A percentile compares a stretch with the other conserved stretches of the same genome.
These are phyloP conservation scores for Cossypha dichroa DNA, from an alignment of 2,797 vertebrate species.

Conservation along the genomic window DNA sequence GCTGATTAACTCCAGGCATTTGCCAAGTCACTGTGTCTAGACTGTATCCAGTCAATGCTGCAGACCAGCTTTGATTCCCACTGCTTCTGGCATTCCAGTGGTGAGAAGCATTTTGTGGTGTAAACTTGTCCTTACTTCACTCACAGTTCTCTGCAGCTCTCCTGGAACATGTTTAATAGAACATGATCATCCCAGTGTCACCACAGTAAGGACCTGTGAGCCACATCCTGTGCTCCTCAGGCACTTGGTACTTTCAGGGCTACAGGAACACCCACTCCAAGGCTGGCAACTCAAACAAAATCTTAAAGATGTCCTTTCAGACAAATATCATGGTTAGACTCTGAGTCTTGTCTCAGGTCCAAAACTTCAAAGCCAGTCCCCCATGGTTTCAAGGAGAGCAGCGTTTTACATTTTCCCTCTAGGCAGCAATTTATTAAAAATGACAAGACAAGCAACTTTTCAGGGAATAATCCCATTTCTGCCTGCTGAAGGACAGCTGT, in stretches of 20 bases:
- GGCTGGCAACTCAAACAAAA: not conserved
- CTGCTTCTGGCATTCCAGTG: slow-evolving; percentile 1
- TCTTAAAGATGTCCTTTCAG: not conserved
- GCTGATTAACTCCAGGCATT: not conserved
- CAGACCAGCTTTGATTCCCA: slow-evolving; percentile 6
- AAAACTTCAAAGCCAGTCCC: not conserved
- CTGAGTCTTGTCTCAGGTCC: not conserved
- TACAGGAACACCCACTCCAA: not conserved
- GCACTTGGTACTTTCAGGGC: not conserved
- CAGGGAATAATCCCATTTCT: not conserved
- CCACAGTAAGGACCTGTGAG: not conserved
- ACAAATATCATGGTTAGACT: not conserved
- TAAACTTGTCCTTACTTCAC: not conserved
- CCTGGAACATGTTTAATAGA: not conserved
- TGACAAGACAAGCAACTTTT: not conserved
- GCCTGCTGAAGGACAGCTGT: not conserved
- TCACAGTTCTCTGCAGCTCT: not conserved
- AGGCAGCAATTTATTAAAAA: not conserved
- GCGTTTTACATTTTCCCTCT: not conserved
- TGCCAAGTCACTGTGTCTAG: not conserved
- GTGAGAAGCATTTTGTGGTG: not conserved
- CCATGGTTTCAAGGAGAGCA: not conserved
- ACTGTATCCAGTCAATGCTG: not conserved
- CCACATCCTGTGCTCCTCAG: not conserved
- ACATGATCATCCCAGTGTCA: not conserved